Percentiles rank a stretch among this genome's conserved stretches.
Conservation (phyloP, 2,113 vertebrate species). For the Laterallus jamaicensis region DNA sequence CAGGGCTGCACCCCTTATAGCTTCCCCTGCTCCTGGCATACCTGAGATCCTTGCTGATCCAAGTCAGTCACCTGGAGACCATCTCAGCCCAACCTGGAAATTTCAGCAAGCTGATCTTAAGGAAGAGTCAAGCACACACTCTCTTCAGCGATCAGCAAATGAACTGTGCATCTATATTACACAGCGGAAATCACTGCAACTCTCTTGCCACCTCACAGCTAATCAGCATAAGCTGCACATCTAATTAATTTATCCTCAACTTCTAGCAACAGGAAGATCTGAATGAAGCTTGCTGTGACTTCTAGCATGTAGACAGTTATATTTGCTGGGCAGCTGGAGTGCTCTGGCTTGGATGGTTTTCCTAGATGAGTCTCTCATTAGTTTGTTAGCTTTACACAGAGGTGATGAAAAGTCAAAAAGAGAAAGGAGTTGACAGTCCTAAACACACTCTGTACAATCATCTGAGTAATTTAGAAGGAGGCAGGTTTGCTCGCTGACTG, state of each 20-base stretch:
- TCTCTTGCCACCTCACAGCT: conserved; percentile 8
- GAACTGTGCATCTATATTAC: not conserved
- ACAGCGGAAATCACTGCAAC: not conserved
- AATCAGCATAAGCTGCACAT: not conserved
- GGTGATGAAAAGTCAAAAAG: not conserved
- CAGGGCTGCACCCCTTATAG: not conserved
- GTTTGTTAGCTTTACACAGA: not conserved
- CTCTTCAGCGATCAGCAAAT: not conserved
- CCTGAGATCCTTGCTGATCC: not conserved
- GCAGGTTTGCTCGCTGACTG: not conserved
- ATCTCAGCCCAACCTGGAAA: not conserved
- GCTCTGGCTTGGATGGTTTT: not conserved
- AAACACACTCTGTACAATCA: not conserved
- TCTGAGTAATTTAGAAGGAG: not conserved
- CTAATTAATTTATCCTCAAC: conserved; percentile 34
- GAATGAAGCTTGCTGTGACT: not conserved
- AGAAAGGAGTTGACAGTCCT: not conserved
- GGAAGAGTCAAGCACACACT: not conserved
- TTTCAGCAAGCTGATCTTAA: not conserved
- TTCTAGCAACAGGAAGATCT: not conserved
- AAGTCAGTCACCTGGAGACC: not conserved
- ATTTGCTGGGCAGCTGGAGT: not conserved
- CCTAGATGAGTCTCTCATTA: not conserved
- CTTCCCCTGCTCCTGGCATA: not conserved
- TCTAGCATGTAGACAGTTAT: not conserved